Evolutionary conservation across 2,113 vertebrate genomes (phyloP).

Genomic region (Protobothrops flavoviridis): DNA sequence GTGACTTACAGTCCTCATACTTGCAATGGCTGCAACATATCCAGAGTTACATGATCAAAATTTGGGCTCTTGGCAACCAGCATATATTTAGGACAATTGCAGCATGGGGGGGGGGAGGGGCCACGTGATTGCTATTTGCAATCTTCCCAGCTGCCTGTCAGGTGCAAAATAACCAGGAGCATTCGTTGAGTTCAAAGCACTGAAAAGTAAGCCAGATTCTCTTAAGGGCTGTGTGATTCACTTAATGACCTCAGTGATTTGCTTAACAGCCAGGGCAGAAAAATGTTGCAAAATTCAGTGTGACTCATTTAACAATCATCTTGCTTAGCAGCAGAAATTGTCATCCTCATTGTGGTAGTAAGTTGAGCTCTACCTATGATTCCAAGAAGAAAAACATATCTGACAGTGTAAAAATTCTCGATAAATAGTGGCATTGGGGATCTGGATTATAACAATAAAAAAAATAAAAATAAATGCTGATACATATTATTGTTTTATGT

Average conservation of each 20-base stretch:
- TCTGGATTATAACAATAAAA: neutral
- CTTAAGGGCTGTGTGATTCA: neutral
- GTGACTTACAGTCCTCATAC: neutral
- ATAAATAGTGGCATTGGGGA: neutral
- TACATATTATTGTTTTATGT: slow-evolving; percentile 17
- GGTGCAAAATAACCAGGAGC: neutral
- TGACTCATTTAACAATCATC: neutral
- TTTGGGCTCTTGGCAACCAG: neutral
- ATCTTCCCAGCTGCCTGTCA: neutral
- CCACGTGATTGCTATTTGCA: neutral
- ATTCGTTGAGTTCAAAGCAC: neutral
- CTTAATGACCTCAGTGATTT: neutral
- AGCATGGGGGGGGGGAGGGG: neutral
- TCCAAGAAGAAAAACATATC: neutral
- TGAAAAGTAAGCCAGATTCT: neutral
- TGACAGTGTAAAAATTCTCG: neutral
- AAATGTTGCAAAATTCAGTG: neutral
- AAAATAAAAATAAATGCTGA: neutral
- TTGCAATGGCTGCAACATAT: neutral
- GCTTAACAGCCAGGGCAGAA: neutral
- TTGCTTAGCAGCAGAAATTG: neutral
- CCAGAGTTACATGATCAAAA: neutral
- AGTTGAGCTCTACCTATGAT: neutral
- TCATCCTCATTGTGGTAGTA: neutral
- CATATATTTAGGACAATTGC: neutral